Evolutionary conservation across 2,888 invertebrate species (phyloP).

Genomic region (Sericinus montela): DNA sequence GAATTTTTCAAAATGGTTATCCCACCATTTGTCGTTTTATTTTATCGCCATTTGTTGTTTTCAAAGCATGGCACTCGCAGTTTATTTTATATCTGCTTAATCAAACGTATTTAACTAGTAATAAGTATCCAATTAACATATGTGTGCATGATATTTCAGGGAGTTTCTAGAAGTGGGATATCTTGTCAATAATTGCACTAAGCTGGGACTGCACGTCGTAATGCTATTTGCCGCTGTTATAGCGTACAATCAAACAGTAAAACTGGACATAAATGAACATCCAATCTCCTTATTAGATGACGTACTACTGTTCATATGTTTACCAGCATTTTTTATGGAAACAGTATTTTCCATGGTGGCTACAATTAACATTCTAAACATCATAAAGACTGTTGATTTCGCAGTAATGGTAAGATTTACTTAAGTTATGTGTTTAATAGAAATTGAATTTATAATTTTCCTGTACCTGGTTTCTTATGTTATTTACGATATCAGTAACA

Average conservation of each 20-base stretch:
- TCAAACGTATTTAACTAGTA: too few species aligned
- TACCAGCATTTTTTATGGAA: constrained; percentile 86
- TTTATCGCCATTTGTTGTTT: too few species aligned
- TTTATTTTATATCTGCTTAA: too few species aligned
- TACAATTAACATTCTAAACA: constrained; percentile 74
- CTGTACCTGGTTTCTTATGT: too few species aligned
- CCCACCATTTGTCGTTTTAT: too few species aligned
- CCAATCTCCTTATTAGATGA: constrained; percentile 84
- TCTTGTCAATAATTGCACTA: constrained; percentile 70
- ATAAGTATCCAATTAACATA: too few species aligned
- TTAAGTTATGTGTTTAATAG: too few species aligned
- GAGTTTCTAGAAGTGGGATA: constrained; percentile 69
- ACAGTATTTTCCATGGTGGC: constrained; percentile 84
- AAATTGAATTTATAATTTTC: too few species aligned
- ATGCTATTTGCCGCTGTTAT: constrained; percentile 80
- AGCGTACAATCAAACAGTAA: constrained; percentile 82
- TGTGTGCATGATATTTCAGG: constrained; percentile 50
- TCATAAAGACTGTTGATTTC: constrained; percentile 72
- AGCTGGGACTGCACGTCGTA: constrained; percentile 71
- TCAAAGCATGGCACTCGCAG: too few species aligned
- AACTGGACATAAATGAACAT: constrained; percentile 82
- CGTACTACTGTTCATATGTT: constrained; percentile 83
- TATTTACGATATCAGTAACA: too few species aligned
- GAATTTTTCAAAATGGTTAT: too few species aligned
- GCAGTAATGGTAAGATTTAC: constrained; percentile 72